Base-by-base conservation (phyloP, 2,888 invertebrate species). In the Cheilosia soror region DNA sequence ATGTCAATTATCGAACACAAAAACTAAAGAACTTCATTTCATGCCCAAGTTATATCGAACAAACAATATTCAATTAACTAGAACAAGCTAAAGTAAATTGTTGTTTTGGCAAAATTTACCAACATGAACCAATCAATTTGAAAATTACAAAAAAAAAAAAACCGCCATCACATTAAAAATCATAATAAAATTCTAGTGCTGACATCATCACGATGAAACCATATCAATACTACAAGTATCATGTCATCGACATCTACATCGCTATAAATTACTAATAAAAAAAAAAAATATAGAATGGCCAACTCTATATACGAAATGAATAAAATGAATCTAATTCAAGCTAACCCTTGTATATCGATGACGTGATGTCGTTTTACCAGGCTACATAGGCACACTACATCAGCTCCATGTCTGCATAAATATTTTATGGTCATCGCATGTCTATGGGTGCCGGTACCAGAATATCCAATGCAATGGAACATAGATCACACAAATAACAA, bases 401-500 rank as follows among this genome's bases (percentile, higher is more conserved):
- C 25, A 9, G 25, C 11, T 5, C 29, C 7, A 53, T 29, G 29
- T 53, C 51, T 53, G 51, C 27, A 29, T 20, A 47, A 20, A 20
- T 47, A 47, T 47, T 53, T 53, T 27, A 53, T 53, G 51, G 29
- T n/a, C 29, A 53, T 13, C 25, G 51, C 25, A 25, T 25, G 25
- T 53, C 51, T 27, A 53, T 29, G n/a, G 9, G 27, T 13, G 13
- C 27, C 13, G 27, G 47, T 47, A 53, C 29, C 29, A 29, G 13
- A 53, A 11, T n/a, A 29, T 15, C n/a, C n/a, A 55, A 33, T 55
- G 55, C 55, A 31, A 55, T 55, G 31, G 55, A 55, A 55, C 55
- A 55, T 55, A 4, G 55, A 33, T 15, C 31, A 31, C 51, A n/a
- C 51, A 53, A 29, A 15, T n/a, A 55, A 49, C 53, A 72, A 20